A percentile compares a stretch with the other conserved stretches of the same genome.
phyloP scores from a whole-genome alignment of 2,888 invertebrate species.

The Drosophila gaucha region DNA sequence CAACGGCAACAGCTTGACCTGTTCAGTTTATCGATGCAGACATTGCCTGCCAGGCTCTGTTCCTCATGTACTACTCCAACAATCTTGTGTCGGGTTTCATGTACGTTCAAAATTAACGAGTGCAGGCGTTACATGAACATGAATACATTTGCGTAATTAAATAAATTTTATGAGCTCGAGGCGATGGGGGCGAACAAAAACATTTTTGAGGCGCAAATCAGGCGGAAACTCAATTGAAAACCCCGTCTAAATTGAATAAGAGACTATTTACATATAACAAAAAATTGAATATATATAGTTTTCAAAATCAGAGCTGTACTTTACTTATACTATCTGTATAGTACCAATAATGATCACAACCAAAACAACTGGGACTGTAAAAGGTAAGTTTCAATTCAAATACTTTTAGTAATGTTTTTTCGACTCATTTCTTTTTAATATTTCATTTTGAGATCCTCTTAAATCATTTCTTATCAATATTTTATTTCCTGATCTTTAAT shows the following conservation, averaged over 20 bases:
- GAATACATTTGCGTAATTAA: conserved; percentile 34
- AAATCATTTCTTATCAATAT: too few species aligned
- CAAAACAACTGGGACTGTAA: too few species aligned
- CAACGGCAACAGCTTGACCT: conserved; percentile 47
- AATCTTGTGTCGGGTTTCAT: conserved; percentile 28
- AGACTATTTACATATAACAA: background rate
- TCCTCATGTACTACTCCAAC: conserved; percentile 10
- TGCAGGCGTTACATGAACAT: conserved; percentile 40
- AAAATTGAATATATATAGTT: background rate
- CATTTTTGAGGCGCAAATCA: conserved; percentile 1
- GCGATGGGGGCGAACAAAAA: background rate
- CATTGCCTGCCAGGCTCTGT: conserved; percentile 4
- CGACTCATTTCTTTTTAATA: background rate
- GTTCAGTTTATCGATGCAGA: conserved; percentile 22
- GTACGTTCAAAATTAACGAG: conserved; percentile 25
- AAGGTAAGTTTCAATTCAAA: too few species aligned
- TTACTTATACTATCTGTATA: too few species aligned
- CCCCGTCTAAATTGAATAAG: too few species aligned
- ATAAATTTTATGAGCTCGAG: conserved; percentile 1
- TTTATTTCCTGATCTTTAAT: background rate
- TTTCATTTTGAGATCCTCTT: background rate
- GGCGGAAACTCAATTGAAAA: background rate
- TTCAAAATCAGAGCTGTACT: too few species aligned
- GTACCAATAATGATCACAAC: too few species aligned
- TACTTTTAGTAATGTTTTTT: background rate